A percentile compares a stretch with the other conserved stretches of the same genome.
These are phyloP conservation scores for Macquaria ambigua DNA, from an alignment of 2,113 vertebrate species.

Conservation along the genomic window DNA sequence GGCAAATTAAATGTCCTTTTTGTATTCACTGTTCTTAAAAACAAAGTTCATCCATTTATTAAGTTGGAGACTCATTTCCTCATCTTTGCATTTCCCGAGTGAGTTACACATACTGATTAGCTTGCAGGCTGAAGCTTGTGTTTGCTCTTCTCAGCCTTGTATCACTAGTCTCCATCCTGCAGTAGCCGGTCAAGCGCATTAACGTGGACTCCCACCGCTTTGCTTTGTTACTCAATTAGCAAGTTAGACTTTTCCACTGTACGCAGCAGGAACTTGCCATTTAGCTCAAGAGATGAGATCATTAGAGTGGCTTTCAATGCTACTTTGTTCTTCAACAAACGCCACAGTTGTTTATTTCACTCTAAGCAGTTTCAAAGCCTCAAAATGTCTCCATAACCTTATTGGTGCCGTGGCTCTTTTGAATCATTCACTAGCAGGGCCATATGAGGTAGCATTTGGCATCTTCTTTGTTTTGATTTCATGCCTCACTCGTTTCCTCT, in stretches of 20 bases:
- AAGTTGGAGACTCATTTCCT: neutral
- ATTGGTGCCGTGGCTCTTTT: neutral
- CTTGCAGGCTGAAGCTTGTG: neutral
- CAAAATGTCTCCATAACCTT: neutral
- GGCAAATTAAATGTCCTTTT: neutral
- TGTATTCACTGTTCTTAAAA: neutral
- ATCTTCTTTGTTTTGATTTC: slow-evolving; percentile 13
- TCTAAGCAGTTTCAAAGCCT: neutral
- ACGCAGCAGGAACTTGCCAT: slow-evolving; percentile 28
- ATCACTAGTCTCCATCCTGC: slow-evolving; percentile 33
- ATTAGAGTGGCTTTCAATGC: slow-evolving; percentile 34
- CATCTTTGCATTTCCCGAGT: neutral
- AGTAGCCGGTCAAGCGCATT: slow-evolving; percentile 37
- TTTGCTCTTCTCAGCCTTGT: neutral
- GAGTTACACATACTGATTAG: neutral
- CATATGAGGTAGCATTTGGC: slow-evolving; percentile 21
- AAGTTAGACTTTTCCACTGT: slow-evolving; percentile 42
- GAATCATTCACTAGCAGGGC: neutral
- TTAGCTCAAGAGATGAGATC: slow-evolving; percentile 33
- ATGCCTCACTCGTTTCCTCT: neutral
- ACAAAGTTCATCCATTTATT: neutral
- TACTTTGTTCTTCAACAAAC: slow-evolving; percentile 24
- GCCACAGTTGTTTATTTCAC: slow-evolving; percentile 9
- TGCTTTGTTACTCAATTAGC: slow-evolving; percentile 63
- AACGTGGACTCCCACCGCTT: slow-evolving; percentile 33